Evolutionary conservation across 2,113 vertebrate species (phyloP).

Genomic region (Arizona elegans): DNA sequence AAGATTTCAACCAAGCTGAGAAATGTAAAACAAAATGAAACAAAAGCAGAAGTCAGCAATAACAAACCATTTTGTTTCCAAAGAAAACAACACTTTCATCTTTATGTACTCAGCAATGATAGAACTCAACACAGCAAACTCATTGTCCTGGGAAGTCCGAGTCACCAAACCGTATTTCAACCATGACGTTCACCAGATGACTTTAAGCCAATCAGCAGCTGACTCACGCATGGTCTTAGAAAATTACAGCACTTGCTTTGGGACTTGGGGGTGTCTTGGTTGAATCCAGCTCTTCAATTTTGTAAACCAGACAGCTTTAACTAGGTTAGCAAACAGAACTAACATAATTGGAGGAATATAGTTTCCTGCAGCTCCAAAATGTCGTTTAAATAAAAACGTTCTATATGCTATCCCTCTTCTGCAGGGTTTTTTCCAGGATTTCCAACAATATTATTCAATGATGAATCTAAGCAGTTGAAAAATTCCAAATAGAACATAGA

Average conservation of each 20-base stretch:
- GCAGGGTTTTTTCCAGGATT: not conserved
- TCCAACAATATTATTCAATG: not conserved
- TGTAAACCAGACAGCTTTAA: not conserved
- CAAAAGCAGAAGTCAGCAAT: not conserved
- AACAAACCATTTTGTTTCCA: not conserved
- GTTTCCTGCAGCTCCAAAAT: not conserved
- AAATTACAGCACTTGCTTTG: not conserved
- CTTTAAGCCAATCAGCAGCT: not conserved
- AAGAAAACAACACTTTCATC: not conserved
- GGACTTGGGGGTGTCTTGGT: not conserved
- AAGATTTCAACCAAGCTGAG: not conserved
- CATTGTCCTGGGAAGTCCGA: not conserved
- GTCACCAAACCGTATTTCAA: not conserved
- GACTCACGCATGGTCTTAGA: not conserved
- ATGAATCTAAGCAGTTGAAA: not conserved
- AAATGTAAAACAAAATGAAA: not conserved
- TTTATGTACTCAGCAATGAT: not conserved
- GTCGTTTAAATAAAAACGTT: not conserved
- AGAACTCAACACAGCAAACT: not conserved
- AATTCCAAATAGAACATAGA: not conserved
- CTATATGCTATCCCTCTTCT: not conserved
- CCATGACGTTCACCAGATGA: not conserved
- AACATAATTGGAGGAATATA: not conserved
- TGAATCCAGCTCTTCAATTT: not conserved
- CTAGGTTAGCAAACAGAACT: not conserved